Evolutionary conservation across 2,888 invertebrate genomes (phyloP), one percentile per base, ranked within the genome.

Genomic region (Plebejus anna): DNA sequence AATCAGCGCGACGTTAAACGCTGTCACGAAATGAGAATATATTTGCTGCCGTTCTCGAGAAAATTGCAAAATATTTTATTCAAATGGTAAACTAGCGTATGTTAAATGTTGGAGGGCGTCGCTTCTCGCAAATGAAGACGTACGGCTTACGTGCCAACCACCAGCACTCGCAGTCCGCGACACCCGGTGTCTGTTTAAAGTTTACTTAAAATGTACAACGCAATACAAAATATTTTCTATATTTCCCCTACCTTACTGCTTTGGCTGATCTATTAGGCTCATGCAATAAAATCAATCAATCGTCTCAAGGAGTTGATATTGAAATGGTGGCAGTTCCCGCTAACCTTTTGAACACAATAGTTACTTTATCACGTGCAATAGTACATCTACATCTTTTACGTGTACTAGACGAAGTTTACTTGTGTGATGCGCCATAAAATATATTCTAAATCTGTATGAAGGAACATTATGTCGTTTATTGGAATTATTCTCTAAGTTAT

Each of bases 1-100:
- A 61, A 28, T 57, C n/a, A 22, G 59, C 59, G 59, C n/a, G n/a
- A 7, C 5, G 6, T 6, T n/a, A 59, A 59, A 59, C 22, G 22
- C 3, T 28, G 13, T 28, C 61, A 28, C 61, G 3, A 66, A 66
- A 66, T 36, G 13, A 66, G 1, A 28, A 28, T 11, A 13, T 13
- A 28, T 66, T 66, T 36, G 61, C 22, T 22, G 7, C n/a, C 22
- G 2, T 22, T 61, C 1, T 61, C 4, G 61, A 61, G 61, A 28
- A 28, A 61, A 28, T 61, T 28, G 61, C 9, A 61, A 61, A 61
- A 32, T 61, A 61, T 61, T 13, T 66, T 66, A 66, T 66, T 32
- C 66, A 66, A 28, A 61, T 11, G 61, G 61, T 36, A 16, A 66
- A 66, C 11, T 59, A 2, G 1, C 28, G 61, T 61, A 61, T 61